These are phyloP conservation scores for Sus cebifrons DNA, from an alignment of 2,797 vertebrate species.

Conservation along the genomic window DNA sequence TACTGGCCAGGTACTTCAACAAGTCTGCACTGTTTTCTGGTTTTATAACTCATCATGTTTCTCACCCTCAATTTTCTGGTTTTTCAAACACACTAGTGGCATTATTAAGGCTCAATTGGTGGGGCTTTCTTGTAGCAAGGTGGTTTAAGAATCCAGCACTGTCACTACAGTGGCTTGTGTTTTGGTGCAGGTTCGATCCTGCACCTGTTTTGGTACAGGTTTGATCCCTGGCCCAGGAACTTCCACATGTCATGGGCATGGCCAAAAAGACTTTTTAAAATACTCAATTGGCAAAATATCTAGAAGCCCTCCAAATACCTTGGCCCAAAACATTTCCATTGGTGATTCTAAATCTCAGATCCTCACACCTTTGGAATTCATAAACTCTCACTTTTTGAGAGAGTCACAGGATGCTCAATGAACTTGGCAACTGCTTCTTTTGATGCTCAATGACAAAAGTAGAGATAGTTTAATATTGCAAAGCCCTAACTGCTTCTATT, in stretches of 20 bases:
- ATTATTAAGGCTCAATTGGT: background rate
- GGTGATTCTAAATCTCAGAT: background rate
- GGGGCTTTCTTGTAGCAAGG: no score
- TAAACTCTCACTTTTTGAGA: background rate
- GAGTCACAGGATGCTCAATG: background rate
- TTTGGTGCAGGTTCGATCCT: no score
- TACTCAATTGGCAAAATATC: no score
- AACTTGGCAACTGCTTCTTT: background rate
- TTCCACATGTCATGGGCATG: no score
- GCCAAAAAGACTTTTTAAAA: background rate
- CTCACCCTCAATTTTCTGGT: background rate
- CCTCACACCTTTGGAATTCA: background rate
- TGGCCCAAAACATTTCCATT: background rate
- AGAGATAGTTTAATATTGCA: background rate
- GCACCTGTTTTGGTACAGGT: no score
- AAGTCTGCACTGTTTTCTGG: background rate
- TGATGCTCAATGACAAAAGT: background rate
- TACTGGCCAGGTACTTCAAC: background rate
- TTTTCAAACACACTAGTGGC: background rate
- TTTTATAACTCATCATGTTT: background rate
- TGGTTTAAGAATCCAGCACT: no score
- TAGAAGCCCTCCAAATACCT: no score
- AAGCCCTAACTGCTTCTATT: background rate
- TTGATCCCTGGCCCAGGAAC: no score
- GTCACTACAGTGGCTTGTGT: no score